These are phyloP conservation scores for Erynnis tages DNA, from an alignment of 2,888 invertebrate species.

Conservation along the genomic window DNA sequence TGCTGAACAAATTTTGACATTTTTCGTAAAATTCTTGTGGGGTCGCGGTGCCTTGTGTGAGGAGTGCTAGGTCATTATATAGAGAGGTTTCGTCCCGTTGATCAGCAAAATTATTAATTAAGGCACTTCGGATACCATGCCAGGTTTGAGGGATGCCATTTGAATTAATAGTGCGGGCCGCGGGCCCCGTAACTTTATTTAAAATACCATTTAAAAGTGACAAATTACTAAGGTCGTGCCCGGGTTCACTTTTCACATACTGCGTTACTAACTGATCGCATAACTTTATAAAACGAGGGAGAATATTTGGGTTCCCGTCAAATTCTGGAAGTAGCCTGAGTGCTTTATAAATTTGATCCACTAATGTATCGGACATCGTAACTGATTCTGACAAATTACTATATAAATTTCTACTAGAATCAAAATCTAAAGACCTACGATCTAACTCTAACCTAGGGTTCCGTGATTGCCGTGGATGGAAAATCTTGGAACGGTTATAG, in stretches of 20 bases:
- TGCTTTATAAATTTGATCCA: slow-evolving; percentile 5
- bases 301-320: slow-evolving; percentile 4
- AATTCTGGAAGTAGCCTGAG: slow-evolving; percentile 8
- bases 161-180: slow-evolving; percentile 35
- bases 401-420: background rate
- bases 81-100: slow-evolving; percentile 27
- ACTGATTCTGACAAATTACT: background rate
- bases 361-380: background rate
- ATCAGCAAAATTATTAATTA: slow-evolving; percentile 30
- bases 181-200: slow-evolving; percentile 34
- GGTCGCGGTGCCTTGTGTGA: slow-evolving; percentile 23
- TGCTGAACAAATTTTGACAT: slow-evolving; percentile 21
- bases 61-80: slow-evolving; percentile 23
- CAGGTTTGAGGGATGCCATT: slow-evolving; percentile 25
- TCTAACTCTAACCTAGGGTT: slow-evolving; percentile 5
- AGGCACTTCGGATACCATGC: slow-evolving; percentile 18
- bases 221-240: slow-evolving; percentile 15
- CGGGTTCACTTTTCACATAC: slow-evolving; percentile 2
- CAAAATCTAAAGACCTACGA: slow-evolving; percentile 7
- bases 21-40: slow-evolving; percentile 27
- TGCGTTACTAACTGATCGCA: slow-evolving; percentile 7
- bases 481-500: slow-evolving; percentile 13
- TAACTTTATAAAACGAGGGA: slow-evolving; percentile 2
- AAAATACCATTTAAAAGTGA: slow-evolving; percentile 23
- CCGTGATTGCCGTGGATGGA: slow-evolving; percentile 16